Evolutionary conservation across 2,113 vertebrate species (phyloP).

Genomic region (Pantherophis guttatus): DNA sequence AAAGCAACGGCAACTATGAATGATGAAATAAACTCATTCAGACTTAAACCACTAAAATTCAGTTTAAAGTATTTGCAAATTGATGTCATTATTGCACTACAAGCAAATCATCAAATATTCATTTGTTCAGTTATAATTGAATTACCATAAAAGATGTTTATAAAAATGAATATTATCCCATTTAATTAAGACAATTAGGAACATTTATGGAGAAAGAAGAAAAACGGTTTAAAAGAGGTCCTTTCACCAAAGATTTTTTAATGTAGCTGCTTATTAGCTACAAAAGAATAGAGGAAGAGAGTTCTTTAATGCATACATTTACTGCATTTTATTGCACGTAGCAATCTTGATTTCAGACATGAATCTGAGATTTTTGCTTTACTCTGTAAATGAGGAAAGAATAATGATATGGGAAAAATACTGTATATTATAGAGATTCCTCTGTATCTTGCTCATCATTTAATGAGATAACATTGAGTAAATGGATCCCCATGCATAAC

Average conservation of each 20-base stretch:
- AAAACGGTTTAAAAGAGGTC: background rate
- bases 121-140: conserved; percentile 30
- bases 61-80: conserved; percentile 17
- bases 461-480: background rate
- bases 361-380: background rate
- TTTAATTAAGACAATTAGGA: conserved; percentile 15
- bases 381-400: background rate
- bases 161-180: conserved; percentile 16
- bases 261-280: background rate
- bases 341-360: background rate
- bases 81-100: conserved; percentile 12
- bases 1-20: background rate
- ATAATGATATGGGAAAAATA: background rate
- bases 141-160: conserved; percentile 13
- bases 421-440: background rate
- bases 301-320: background rate
- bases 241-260: background rate
- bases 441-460: background rate
- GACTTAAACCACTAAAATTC: background rate
- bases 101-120: conserved; percentile 31
- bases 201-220: background rate
- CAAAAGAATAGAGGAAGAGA: background rate
- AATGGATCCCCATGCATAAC: background rate
- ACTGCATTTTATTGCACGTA: background rate
- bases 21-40: background rate